Percentiles rank a stretch among this genome's conserved stretches.
Evolutionary conservation across 1,140 invertebrate genomes (phyloP).

Genomic region (Eubasilissa regina): DNA sequence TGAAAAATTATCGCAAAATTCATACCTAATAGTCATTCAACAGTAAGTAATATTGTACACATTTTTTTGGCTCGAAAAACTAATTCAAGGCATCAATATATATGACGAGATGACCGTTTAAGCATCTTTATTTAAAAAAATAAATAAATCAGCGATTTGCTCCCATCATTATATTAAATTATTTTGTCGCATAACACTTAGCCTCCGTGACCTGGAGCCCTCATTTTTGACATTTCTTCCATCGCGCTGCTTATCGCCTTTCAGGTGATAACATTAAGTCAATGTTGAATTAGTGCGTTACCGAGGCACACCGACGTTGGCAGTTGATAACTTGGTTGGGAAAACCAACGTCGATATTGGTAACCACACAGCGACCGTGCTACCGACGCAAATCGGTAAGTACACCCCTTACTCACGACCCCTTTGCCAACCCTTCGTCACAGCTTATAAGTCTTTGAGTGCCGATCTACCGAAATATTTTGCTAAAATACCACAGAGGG

Average conservation of each 20-base stretch:
- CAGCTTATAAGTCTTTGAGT: too few relatives aligned
- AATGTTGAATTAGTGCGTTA: conserved; percentile 73
- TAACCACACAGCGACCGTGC: conserved; percentile 63
- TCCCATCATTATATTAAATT: too few relatives aligned
- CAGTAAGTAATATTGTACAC: too few relatives aligned
- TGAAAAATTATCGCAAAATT: too few relatives aligned
- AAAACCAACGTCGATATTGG: conserved; percentile 63
- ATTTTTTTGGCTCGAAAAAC: too few relatives aligned
- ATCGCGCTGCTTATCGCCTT: conserved; percentile 66
- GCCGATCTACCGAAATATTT: too few relatives aligned
- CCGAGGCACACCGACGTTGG: conserved; percentile 65
- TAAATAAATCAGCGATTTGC: neutral
- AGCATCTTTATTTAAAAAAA: neutral
- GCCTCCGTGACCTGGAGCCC: neutral
- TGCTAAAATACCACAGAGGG: too few relatives aligned
- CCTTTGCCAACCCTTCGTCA: too few relatives aligned
- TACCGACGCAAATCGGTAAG: conserved; percentile 56
- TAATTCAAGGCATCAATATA: too few relatives aligned
- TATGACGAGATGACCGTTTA: neutral
- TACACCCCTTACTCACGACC: neutral
- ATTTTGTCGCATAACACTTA: conserved; percentile 23
- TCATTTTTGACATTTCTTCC: conserved; percentile 45
- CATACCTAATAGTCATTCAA: too few relatives aligned
- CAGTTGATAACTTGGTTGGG: conserved; percentile 55
- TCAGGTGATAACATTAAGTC: conserved; percentile 73